Conservation (phyloP, 2,797 vertebrate genomes). For the Syngnathus rostellatus region DNA sequence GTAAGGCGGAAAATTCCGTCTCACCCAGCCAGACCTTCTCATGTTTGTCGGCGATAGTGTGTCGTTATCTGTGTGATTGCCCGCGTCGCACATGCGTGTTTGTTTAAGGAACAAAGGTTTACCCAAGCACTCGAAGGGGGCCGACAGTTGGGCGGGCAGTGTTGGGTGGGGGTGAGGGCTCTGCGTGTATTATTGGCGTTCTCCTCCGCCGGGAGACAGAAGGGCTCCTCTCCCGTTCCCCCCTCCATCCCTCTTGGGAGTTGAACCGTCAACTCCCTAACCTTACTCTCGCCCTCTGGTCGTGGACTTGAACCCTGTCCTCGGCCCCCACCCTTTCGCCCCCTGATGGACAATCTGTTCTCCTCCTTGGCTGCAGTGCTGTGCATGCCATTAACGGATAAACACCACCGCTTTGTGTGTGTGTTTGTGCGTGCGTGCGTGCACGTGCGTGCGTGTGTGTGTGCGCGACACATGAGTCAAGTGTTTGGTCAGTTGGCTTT, state of each 20-base stretch:
- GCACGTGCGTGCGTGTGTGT: constrained; percentile 2
- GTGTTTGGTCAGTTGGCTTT: constrained; percentile 48
- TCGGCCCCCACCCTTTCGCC: constrained; percentile 11
- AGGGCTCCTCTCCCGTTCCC: constrained; percentile 40
- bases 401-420: constrained; percentile 24
- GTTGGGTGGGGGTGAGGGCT: constrained; percentile 6
- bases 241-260: constrained; percentile 39
- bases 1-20: background rate
- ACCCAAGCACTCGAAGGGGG: constrained; percentile 15
- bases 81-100: constrained; percentile 13
- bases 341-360: constrained; percentile 61
- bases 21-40: background rate
- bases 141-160: constrained; percentile 34
- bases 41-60: constrained; percentile 3
- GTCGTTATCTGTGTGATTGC: constrained; percentile 3
- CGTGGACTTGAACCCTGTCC: constrained; percentile 64
- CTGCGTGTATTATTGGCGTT: background rate
- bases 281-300: constrained; percentile 56
- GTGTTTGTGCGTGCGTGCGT: constrained; percentile 8
- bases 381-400: constrained; percentile 57
- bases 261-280: constrained; percentile 57
- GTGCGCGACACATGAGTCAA: constrained; percentile 24
- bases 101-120: background rate
- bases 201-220: constrained; percentile 35
- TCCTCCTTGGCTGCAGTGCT: constrained; percentile 29